Evolutionary conservation across 2,888 invertebrate species (phyloP), one percentile per base, ranked within the genome.

Genomic region (Zygaena filipendulae): DNA sequence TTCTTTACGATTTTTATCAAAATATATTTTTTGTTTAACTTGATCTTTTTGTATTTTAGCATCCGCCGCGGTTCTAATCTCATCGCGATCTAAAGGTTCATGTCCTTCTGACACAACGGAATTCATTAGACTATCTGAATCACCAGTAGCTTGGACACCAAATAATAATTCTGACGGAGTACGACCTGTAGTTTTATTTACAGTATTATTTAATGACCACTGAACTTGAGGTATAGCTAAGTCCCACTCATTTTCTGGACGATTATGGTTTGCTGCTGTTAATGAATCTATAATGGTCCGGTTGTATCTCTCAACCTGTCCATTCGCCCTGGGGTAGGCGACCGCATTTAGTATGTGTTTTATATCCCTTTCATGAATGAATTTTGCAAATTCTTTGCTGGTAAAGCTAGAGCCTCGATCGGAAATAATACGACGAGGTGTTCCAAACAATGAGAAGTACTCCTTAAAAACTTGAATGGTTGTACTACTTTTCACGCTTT

Each of bases 281-380:
- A 35, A 6, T 4, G 32, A n/a, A 9, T 29, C 20, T 2, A 24
- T n/a, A n/a, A 35, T 29, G 6, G 35, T 32, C 2, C 24, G 32
- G 14, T 33, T 39, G 23, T 25, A 36, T 32, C 40, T 18, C 25
- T 40, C 40, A 7, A 38, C 25, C 12, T 38, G 38, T 1, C 40
- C 40, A 20, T 38, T 40, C 1, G 40, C 16, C 7, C 29, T 21
- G 6, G 30, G 30, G 6, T 22, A 25, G 3, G 32, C 30, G 6
- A 45, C 41, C 6, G 42, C 40, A 21, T 64, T 55, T 10, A 30
- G 23, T 4, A 35, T 19, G 18, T 37, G 31, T 8, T 30, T 33
- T 3, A 33, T 20, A 19, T 32, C 30, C 7, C 11, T 32, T 6
- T 30, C 23, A 11, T 27, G 28, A 0, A 30, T 8, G n/a, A 30